A percentile compares a stretch with the other conserved stretches of the same genome.
Evolutionary conservation across 2,797 vertebrate genomes (phyloP).

Genomic region (Poecile montanus): DNA sequence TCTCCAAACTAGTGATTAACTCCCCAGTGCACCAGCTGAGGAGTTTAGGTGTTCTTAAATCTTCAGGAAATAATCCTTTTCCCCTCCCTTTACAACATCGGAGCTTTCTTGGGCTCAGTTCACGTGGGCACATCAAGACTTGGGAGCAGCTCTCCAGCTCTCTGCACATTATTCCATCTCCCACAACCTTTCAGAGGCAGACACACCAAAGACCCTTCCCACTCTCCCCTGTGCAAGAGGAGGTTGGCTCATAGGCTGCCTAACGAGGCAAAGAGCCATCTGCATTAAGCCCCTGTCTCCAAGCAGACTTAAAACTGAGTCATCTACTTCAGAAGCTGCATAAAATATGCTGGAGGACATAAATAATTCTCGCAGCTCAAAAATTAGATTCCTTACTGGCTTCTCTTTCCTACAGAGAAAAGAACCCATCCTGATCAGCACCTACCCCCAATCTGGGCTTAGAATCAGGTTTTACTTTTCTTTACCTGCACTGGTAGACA

Average conservation of each 20-base stretch:
- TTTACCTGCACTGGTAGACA: neutral
- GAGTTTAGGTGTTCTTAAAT: neutral
- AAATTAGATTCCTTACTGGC: neutral
- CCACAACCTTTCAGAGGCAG: neutral
- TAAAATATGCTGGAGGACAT: slow-evolving; percentile 40
- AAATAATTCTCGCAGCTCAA: slow-evolving; percentile 8
- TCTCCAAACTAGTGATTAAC: neutral
- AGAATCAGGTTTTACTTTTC: neutral
- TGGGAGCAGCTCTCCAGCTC: neutral
- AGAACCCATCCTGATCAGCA: neutral
- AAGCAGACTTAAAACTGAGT: slow-evolving; percentile 39
- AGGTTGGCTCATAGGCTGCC: neutral
- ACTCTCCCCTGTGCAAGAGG: neutral
- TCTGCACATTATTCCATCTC: neutral
- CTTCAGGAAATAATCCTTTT: neutral
- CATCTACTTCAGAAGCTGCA: neutral
- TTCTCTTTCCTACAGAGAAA: neutral
- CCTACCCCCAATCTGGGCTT: neutral
- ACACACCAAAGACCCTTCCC: neutral
- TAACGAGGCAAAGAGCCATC: neutral
- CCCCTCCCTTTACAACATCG: neutral
- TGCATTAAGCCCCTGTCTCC: neutral
- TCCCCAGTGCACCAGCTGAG: neutral
- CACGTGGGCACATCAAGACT: neutral
- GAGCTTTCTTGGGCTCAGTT: neutral